Conservation (phyloP, 2,113 vertebrate species). For the Crotalus tigris region DNA sequence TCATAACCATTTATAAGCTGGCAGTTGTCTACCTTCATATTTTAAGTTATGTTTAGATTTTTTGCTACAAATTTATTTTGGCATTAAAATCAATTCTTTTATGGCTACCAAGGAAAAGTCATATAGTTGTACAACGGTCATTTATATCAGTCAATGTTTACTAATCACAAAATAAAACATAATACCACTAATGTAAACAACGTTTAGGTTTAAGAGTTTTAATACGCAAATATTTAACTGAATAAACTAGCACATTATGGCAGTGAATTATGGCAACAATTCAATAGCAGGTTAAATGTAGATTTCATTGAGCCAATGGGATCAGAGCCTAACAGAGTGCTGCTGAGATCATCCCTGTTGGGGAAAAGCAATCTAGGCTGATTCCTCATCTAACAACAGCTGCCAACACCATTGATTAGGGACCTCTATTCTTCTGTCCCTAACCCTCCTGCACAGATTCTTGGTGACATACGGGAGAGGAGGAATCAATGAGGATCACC, state of each 20-base stretch:
- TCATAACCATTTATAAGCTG: background rate
- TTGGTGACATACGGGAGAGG: background rate
- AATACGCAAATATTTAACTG: slow-evolving; percentile 53
- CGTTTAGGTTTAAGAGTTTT: slow-evolving; percentile 35
- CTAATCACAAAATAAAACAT: slow-evolving; percentile 54
- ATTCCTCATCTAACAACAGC: no score
- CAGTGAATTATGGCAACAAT: slow-evolving; percentile 62
- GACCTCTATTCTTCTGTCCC: background rate
- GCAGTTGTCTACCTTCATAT: background rate
- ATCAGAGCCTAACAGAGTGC: background rate
- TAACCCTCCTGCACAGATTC: background rate
- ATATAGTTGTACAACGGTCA: slow-evolving; percentile 22
- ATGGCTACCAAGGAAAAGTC: slow-evolving; percentile 37
- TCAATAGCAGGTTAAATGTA: background rate
- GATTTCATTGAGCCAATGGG: background rate
- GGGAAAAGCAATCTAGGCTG: background rate
- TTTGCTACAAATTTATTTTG: slow-evolving; percentile 21
- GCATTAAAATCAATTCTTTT: slow-evolving; percentile 35
- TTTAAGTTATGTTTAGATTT: slow-evolving; percentile 7
- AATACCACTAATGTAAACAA: slow-evolving; percentile 59
- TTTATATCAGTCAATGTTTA: slow-evolving; percentile 48
- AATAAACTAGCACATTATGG: slow-evolving; percentile 58
- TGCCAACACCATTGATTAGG: background rate
- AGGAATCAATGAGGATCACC: background rate
- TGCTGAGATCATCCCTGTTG: background rate